Base-by-base conservation (phyloP, 2,797 vertebrate genomes). In the Mus caroli region DNA sequence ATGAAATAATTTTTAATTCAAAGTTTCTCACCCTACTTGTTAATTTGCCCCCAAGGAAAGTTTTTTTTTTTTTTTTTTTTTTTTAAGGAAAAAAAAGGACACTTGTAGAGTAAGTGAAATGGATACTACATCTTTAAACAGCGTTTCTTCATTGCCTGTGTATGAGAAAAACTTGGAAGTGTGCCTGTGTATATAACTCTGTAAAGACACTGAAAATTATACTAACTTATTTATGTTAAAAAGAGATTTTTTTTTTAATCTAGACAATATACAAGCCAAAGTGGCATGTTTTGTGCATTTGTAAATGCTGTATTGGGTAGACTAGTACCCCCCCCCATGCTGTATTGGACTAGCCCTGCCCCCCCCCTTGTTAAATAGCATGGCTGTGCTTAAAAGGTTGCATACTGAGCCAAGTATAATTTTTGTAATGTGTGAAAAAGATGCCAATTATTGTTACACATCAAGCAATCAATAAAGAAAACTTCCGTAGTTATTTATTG, bases 171-270 rank as follows among this genome's bases (percentile, higher is more conserved):
- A 96, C 97, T 98, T 98, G 98, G 96, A 98, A 98, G 96, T 98
- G 98, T 98, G 98, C 98, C 98, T 99, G 99, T 99, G 99, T 99
- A 98, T 98, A 99, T 99, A 99, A 99, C 98, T 98, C 98, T 99
- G 99, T 99, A 99, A 99, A 99, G 99, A 99, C 99, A 99, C 99
- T 99, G 99, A 99, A 99, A 99, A 99, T 99, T 99, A 99, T 99
- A 99, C 99, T 99, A 99, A 99, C 99, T 99, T 99, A 99, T 99
- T 99, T 99, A 99, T 99, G 99, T 99, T 98, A 97, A 99, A 98
- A 98, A 73, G 98, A 97, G 37, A 91, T 94, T 95, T 98, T 98
- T 98, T 98, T 98, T 98, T 99, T 97, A 98, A 99, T 99, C 98
- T 99, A 99, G 99, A 99, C 99, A 98, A 99, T 98, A 98, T 99